Percentiles rank a stretch among this genome's conserved stretches.
These are phyloP conservation scores for Euspilapteryx auroguttella DNA, from an alignment of 2,888 invertebrate species.

Conservation along the genomic window DNA sequence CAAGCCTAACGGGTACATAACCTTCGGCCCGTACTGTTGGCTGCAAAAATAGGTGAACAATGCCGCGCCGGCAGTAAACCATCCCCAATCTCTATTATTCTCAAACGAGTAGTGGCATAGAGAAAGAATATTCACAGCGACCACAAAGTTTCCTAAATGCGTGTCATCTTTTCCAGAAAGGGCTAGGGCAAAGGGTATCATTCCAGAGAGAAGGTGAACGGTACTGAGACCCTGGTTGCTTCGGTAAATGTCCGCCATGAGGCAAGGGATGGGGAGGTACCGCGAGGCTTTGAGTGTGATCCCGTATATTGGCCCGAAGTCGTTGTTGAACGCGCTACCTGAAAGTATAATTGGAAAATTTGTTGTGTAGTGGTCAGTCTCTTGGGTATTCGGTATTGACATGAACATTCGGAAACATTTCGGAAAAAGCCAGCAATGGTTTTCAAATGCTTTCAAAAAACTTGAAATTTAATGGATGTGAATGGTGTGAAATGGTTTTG, in stretches of 20 bases:
- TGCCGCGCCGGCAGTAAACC: constrained; percentile 30
- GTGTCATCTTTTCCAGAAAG: constrained; percentile 23
- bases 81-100: constrained; percentile 25
- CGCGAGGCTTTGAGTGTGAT: constrained; percentile 25
- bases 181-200: constrained; percentile 29
- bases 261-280: constrained; percentile 32
- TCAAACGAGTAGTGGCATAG: constrained; percentile 21
- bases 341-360: constrained; percentile 12
- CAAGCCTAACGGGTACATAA: constrained; percentile 29
- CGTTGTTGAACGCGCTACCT: constrained; percentile 25
- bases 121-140: constrained; percentile 31
- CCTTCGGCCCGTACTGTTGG: constrained; percentile 14
- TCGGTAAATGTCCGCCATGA: constrained; percentile 33
- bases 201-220: constrained; percentile 28
- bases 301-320: constrained; percentile 21
- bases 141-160: constrained; percentile 21
- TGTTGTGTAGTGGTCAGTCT: too few relatives aligned
- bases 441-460: neutral
- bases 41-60: constrained; percentile 25
- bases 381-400: too few relatives aligned
- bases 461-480: too few relatives aligned
- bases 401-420: neutral
- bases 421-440: neutral
- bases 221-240: constrained; percentile 16
- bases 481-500: too few relatives aligned